Base-by-base conservation (phyloP, 2,888 invertebrate genomes). In the Volucella bombylans region DNA sequence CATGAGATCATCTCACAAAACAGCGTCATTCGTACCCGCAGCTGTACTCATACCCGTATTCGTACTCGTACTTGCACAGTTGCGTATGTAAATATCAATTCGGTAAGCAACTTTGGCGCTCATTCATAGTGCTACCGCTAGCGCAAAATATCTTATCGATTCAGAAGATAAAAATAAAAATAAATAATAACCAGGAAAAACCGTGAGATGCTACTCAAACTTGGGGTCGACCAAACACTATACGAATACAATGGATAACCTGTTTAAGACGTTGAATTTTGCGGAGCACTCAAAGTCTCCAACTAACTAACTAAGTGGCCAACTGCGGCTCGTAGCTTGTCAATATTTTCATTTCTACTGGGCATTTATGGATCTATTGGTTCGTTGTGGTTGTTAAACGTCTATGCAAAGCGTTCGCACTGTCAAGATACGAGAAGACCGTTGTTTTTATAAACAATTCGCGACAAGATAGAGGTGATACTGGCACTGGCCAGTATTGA, bases 181-280 rank as follows among this genome's bases (percentile, higher is more conserved):
- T 47, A 69, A 74, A 65, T 69, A 74, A 45, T 64, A 65, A 55
- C 50, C 74, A 74, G 74, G 73, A 81, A 81, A 62, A 74, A 49
- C 81, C 68, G 45, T 80, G 80, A 80, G 61, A 43, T 50, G 23
- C 43, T 38, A 8, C 41, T 14, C 65, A 45, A 54, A 57, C 72
- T 54, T 2, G 12, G 14, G 39, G 39, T 49, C 18, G 74, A 65
- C 57, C 57, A 38, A 61, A 57, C 39, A 41, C 15, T 43, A 47
- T 50, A 23, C 41, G 11, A 50, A 4, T 38, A 14, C 12, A 14
- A 49, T 15, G 11, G 12, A 15, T 49, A 61, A 76, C 77, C 31
- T 54, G 77, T 69, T 69, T 49, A 50, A 47, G 45, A 50, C 41
- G 50, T 59, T n/a, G 47, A 55, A 41, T 55, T 67, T 73, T 55